Evolutionary conservation across 1,140 invertebrate genomes (phyloP), one percentile per base, ranked within the genome.

Genomic region (Panagrolaimus sp.): DNA sequence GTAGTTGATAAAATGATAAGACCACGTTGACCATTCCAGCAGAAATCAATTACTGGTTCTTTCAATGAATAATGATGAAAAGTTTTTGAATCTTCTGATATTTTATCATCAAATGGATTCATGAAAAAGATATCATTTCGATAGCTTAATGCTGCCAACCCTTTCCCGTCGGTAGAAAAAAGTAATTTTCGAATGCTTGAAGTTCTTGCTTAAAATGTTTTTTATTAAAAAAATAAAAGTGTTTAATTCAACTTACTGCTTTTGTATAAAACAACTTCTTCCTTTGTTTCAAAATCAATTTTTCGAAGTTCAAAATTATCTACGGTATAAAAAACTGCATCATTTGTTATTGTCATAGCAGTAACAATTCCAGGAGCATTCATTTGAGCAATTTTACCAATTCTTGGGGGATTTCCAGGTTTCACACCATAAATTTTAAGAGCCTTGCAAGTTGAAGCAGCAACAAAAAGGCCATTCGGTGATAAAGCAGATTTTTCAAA

Each of bases 341-440:
- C 51, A 20, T 57, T 20, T 14, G n/a, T 27, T 20, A 16, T 16
- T 20, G n/a, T 27, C 1, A 57, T n/a, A 27, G 51, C 11, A 57
- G 51, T 57, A 11, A 57, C 51, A 16, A 20, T 16, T n/a, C 51
- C 51, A 16, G 51, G 51, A 2, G 51, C n/a, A 20, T 20, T 20
- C 9, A 57, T 57, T 57, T 57, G 51, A 16, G 20, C 51, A 27
- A 57, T 57, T 57, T 57, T 57, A 20, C 20, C 51, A 20, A 57
- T 27, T 2, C 51, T 20, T 20, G 20, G 20, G 9, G 51, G 51
- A 3, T 27, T 27, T 0, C 51, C 51, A 20, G 20, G 20, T 57
- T 57, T 57, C n/a, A 57, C 27, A 3, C 9, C 51, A 13, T 57
- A 57, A 1, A 57, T 27, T 27, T 57, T 57, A 11, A 57, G 51